Conservation (phyloP, 2,888 invertebrate genomes). For the Mythimna lalbum region DNA sequence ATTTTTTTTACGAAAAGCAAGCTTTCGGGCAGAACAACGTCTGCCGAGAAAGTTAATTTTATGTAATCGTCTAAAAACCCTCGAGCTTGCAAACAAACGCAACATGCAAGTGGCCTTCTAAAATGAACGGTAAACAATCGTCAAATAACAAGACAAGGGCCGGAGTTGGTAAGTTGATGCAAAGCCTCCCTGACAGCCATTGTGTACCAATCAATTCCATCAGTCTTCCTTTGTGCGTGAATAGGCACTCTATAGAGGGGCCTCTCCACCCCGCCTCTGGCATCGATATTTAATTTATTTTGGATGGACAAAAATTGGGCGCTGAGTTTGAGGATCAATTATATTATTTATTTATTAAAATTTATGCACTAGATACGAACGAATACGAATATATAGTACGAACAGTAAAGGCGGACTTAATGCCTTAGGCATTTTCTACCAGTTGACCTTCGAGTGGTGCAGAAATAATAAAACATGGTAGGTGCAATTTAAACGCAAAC, state of each 20-base stretch:
- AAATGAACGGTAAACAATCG: slow-evolving; percentile 26
- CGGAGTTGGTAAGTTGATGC: slow-evolving; percentile 26
- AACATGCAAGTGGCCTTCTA: not conserved
- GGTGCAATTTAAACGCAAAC: too few relatives aligned
- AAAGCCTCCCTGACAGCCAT: slow-evolving; percentile 33
- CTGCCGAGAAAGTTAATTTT: too few relatives aligned
- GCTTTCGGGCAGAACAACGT: too few relatives aligned
- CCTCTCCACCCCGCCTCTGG: not conserved
- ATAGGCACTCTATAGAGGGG: slow-evolving; percentile 1
- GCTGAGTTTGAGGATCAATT: not conserved
- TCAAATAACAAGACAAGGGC: slow-evolving; percentile 11
- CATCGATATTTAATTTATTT: slow-evolving; percentile 17
- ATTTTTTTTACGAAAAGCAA: too few relatives aligned
- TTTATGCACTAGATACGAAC: too few relatives aligned
- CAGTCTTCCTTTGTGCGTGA: slow-evolving; percentile 37
- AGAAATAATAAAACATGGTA: too few relatives aligned
- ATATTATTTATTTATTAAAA: too few relatives aligned
- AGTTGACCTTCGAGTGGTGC: too few relatives aligned
- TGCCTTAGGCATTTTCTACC: too few relatives aligned
- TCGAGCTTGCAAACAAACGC: not conserved
- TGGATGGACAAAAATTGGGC: not conserved
- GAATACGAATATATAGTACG: too few relatives aligned
- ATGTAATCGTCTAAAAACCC: not conserved
- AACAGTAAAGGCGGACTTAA: too few relatives aligned
- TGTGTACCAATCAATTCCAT: slow-evolving; percentile 50